Evolutionary conservation across 1,140 invertebrate genomes (phyloP), one percentile per base, ranked within the genome.

Genomic region (Drosophila subobscura): DNA sequence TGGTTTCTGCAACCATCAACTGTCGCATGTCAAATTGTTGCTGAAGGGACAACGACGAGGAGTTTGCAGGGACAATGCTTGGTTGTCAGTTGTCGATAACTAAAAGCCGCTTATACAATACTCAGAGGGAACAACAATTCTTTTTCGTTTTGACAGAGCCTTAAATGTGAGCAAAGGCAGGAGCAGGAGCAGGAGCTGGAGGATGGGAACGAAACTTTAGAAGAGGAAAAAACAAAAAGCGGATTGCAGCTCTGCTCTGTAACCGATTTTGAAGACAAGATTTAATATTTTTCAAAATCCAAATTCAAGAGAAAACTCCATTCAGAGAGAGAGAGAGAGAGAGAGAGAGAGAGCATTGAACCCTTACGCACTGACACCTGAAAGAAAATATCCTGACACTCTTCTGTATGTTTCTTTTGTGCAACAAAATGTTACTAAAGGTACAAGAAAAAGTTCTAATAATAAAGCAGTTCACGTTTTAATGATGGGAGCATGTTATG

Each of bases 391-490:
- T 37, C 33, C 10, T 12, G 33, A 37, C 10, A 12, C 3, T 3
- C 12, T 10, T 4, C 33, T 37, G 33, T 12, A 12, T 37, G 33
- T 12, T 37, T 37, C 10, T 10, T 37, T 12, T 37, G 33, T 10
- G 29, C 22, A 54, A 42, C 22, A 40, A n/a, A 29, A 54, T 40
- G 14, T 53, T 53, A 14, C 14, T 4, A 10, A 37, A 37, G 10
- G 10, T 37, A 37, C 33, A 37, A 55, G 27, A 56, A 49, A 54
- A 61, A 41, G 56, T 47, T 59, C 40, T 25, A 40, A 64, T 63
- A 73, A 68, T 70, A 64, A 77, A 68, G 71, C 71, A 77, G 68
- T 73, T 68, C 71, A 77, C 54, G 68, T 77, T 77, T 68, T 77
- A 77, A 77, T 73, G 74, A 77, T 61, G 72, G 60, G 68, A 75